Evolutionary conservation across 2,888 invertebrate genomes (phyloP), one percentile per base, ranked within the genome.

Genomic region (Heteromyza rotundicornis): DNA sequence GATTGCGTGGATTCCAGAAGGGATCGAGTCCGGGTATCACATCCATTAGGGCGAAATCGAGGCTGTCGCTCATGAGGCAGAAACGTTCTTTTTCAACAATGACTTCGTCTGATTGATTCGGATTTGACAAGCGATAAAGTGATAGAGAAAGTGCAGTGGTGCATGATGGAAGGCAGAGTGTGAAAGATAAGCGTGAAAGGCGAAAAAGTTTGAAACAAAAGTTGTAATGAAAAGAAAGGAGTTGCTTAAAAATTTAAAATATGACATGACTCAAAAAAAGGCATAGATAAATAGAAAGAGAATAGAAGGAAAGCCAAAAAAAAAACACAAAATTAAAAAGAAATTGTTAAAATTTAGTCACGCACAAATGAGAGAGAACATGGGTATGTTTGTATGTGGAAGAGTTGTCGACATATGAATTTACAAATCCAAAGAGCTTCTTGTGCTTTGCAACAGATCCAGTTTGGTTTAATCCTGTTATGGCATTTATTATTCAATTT

Each of bases 41-140:
- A 84, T 95, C 95, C 83, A 93, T 88, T 87, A 96, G 95, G 75
- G 96, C 95, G 84, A 91, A 89, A 86, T 96, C 96, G 88, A 97
- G 89, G 86, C 94, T 96, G 85, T 95, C 92, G 77, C 94, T 92
- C 86, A 97, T 92, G 83, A 91, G 89, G 87, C 95, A 95, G 89
- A 90, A 96, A 85, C 90, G 90, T 88, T 96, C 95, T 87, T 92
- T 95, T 85, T 92, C 92, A 82, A 86, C 87, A 86, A 93, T 91
- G 85, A 92, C 88, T 82, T 93, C 92, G 89, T 93, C 93, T 92
- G 66, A 57, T 40, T 40, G 5, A 40, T 40, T 40, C 14, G 51
- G 36, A 1, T 71, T 72, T n/a, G 73, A 64, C 64, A 55, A 68
- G 64, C 59, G 65, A 57, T 17, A 20, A 20, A 47, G 47, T 27